Evolutionary conservation across 2,113 vertebrate genomes (phyloP).

Genomic region (Falcunculus frontatus): DNA sequence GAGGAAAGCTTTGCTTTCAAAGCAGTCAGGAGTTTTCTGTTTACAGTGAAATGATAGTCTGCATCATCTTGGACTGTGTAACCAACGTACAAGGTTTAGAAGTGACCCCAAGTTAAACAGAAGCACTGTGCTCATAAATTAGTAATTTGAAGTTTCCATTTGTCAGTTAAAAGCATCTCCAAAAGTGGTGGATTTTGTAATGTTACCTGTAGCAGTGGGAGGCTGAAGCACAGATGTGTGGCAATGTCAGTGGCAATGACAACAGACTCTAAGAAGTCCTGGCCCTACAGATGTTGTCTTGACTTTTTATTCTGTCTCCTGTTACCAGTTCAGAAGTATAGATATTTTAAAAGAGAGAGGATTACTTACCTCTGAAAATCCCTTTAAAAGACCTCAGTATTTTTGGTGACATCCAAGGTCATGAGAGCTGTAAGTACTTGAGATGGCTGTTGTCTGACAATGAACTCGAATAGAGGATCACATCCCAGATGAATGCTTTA

Average conservation of each 20-base stretch:
- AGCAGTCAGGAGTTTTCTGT: background rate
- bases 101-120: background rate
- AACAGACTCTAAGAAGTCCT: background rate
- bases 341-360: background rate
- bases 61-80: background rate
- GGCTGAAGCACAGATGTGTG: background rate
- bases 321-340: background rate
- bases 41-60: background rate
- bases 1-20: background rate
- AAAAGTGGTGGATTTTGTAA: background rate
- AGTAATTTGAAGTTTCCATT: background rate
- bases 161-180: background rate
- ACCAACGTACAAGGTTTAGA: background rate
- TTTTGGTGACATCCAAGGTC: background rate
- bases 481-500: background rate
- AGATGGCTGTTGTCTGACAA: background rate
- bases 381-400: background rate
- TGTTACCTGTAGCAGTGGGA: background rate
- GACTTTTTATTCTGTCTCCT: background rate
- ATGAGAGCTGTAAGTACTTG: background rate
- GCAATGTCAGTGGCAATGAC: background rate
- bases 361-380: background rate
- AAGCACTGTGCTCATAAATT: background rate
- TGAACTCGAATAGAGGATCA: background rate
- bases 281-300: background rate